Base-by-base conservation (phyloP, 2,888 invertebrate species). In the Sinopyrophorus schimmeli region DNA sequence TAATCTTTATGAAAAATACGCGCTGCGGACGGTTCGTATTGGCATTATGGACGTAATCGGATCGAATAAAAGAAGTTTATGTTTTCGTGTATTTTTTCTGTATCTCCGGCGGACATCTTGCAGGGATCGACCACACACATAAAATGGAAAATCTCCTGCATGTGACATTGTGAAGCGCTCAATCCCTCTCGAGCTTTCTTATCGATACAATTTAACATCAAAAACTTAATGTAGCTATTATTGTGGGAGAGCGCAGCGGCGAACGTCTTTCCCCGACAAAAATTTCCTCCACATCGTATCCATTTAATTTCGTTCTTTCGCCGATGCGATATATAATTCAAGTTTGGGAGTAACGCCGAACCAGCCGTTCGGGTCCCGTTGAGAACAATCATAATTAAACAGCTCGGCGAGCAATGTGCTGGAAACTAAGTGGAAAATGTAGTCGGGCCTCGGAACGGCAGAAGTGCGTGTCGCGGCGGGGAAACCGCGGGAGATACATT, bases 361-460 rank as follows among this genome's bases (percentile, higher is more conserved):
- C 55, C 57, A 55, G 57, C 57, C 57, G 61, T 61, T 62, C 57
- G 55, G 55, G 59, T 60, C 64, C 63, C 59, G 61, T 60, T 54
- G 64, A 61, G 64, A 64, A 63, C 63, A 65, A 66, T 67, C 64
- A 65, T 63, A 67, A 67, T 67, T 65, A 67, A 67, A 62, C 59
- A 63, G 60, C 59, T 63, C 55, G 54, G 60, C 59, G 61, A 57
- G 66, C 63, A 66, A 66, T 66, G 65, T 62, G 57, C 61, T 55
- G 64, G 63, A 67, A 66, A 62, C 60, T 56, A 61, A 62, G 60
- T 59, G 61, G 62, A 60, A 62, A 60, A 59, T 61, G 58, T 55
- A 53, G 53, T 58, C n/a, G n/a, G n/a, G n/a, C 54, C 41, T 30
- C 38, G 30, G 42, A 37, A 32, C 32, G 57, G 58, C 61, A 59